These are phyloP conservation scores for Gila orcuttii DNA, from an alignment of 2,113 vertebrate genomes.

Conservation along the genomic window DNA sequence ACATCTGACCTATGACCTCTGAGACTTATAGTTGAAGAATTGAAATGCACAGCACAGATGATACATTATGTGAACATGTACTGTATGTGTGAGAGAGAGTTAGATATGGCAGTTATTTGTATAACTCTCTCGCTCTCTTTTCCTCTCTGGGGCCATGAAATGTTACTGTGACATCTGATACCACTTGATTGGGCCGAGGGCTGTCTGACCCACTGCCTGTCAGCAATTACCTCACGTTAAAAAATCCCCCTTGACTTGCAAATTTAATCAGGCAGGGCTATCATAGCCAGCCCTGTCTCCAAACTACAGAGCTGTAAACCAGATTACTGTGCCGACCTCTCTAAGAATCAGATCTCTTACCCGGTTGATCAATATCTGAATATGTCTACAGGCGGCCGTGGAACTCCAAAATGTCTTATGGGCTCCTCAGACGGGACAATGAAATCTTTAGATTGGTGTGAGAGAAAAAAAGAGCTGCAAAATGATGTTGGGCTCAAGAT, in stretches of 20 bases:
- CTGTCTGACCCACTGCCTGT: slow-evolving; percentile 64
- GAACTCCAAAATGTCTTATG: slow-evolving; percentile 46
- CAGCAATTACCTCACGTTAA: slow-evolving; percentile 71
- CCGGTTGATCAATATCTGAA: slow-evolving; percentile 48
- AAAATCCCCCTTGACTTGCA: slow-evolving; percentile 61
- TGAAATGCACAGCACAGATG: slow-evolving; percentile 3
- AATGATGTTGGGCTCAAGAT: not conserved
- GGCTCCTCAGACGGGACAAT: slow-evolving; percentile 31
- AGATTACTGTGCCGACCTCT: slow-evolving; percentile 47
- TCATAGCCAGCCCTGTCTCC: slow-evolving; percentile 60
- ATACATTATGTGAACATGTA: slow-evolving; percentile 9
- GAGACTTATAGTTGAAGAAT: slow-evolving; percentile 10
- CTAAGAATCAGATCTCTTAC: slow-evolving; percentile 55
- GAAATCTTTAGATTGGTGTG: slow-evolving; percentile 29
- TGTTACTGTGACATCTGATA: slow-evolving; percentile 70
- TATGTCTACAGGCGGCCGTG: slow-evolving; percentile 51
- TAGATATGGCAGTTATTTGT: slow-evolving; percentile 17
- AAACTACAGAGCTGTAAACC: slow-evolving; percentile 57
- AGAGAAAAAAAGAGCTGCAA: not conserved
- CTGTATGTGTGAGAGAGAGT: slow-evolving; percentile 25
- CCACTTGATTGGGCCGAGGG: slow-evolving; percentile 63
- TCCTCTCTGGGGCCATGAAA: slow-evolving; percentile 53
- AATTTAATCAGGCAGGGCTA: slow-evolving; percentile 68
- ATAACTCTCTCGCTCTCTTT: slow-evolving; percentile 39
- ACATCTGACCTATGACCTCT: slow-evolving; percentile 17